Conservation (phyloP, 2,113 vertebrate genomes). For the Cynoglossus semilaevis region DNA sequence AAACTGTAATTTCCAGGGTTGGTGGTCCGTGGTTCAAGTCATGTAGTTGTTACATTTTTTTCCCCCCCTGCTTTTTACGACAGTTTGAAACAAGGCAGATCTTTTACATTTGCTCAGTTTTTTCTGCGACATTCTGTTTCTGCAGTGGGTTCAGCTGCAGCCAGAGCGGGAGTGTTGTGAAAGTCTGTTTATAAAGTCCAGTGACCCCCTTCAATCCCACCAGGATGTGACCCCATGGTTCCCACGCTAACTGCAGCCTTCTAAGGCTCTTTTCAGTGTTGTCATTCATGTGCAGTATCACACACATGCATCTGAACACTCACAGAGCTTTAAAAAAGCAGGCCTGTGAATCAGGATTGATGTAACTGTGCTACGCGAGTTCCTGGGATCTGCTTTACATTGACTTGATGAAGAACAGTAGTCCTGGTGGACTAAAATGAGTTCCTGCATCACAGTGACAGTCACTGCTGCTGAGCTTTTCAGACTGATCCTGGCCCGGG, state of each 20-base stretch:
- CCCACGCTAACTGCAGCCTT: constrained; percentile 70
- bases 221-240: constrained; percentile 56
- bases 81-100: constrained; percentile 31
- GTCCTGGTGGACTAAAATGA: constrained; percentile 6
- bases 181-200: constrained; percentile 71
- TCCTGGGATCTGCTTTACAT: constrained; percentile 34
- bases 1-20: constrained; percentile 11
- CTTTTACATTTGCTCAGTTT: constrained; percentile 4
- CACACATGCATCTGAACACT: constrained; percentile 12
- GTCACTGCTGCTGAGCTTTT: constrained; percentile 20
- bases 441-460: constrained; percentile 3
- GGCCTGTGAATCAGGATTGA: constrained; percentile 14
- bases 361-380: constrained; percentile 10
- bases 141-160: constrained; percentile 22
- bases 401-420: constrained; percentile 20
- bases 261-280: constrained; percentile 41
- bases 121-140: constrained; percentile 17
- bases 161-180: constrained; percentile 50
- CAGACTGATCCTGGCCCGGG: constrained; percentile 25
- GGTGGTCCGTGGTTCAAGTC: constrained; percentile 12
- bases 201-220: not conserved
- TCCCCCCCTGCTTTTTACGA: constrained; percentile 4
- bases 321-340: constrained; percentile 48
- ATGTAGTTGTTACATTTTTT: constrained; percentile 11
- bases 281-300: constrained; percentile 31